Base-by-base conservation (phyloP, 2,888 invertebrate genomes). In the Diarsia dahlii region DNA sequence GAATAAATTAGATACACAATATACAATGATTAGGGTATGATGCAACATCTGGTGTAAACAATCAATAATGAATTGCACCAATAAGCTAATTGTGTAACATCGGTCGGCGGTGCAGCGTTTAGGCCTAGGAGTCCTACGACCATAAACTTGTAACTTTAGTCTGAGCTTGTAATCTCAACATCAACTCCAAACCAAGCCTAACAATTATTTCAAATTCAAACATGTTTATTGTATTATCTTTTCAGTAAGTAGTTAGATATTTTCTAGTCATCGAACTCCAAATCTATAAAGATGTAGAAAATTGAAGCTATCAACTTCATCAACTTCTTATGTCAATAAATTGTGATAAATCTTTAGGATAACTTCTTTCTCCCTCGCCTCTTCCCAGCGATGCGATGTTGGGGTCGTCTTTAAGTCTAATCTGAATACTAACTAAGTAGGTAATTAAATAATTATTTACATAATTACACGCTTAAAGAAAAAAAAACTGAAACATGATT, bases 91-190 rank as follows among this genome's bases (percentile, higher is more conserved):
- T 3, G 28, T 13, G 45, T 15, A 3, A 28, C 2, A 28, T 28
- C n/a, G n/a, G 28, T 54, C 78, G 65, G 45, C 82, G 45, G 54
- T n/a, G 34, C 65, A 56, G 46, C 63, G 46, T 66, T 69, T 82
- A 80, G 82, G 79, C 82, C 79, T 80, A 80, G 23, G n/a, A 69
- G 77, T 65, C 82, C 82, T 69, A 69, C 20, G 28, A 54, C 12
- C 48, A n/a, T 46, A 15, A 28, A 18, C 12, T 45, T 18, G 6
- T 63, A 39, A n/a, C 15, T 15, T 8, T 8, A 34, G 5, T 0
- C 12, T 46, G 23, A 52, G 6, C n/a, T n/a, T 34, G 50, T 20
- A 12, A 20, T 48, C n/a, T 54, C 23, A 23, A 28, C 9, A 12
- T 18, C 20, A n/a, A 18, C 50, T 54, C 3, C 10, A 28, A 20